Base-by-base conservation (phyloP, 2,888 invertebrate genomes). In the Latrodectus elegans region DNA sequence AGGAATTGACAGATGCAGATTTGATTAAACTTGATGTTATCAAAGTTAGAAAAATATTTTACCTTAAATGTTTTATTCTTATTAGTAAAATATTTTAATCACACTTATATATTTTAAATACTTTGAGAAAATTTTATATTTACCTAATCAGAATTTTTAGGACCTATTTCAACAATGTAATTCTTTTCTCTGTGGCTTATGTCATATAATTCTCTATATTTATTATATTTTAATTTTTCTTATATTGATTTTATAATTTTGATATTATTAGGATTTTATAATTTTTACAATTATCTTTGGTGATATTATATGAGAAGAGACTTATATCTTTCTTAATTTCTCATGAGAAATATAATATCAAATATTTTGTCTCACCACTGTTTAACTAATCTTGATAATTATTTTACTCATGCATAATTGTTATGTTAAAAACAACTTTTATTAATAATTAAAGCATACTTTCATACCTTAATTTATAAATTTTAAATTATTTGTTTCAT, bases 1-100 rank as follows among this genome's bases (percentile, higher is more conserved):
- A 93, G 80, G 95, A 95, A 86, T 93, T 97, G 90, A 96, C 96
- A 91, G 98, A 98, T 92, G 95, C 95, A 91, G 96, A 97, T 92
- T 92, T 98, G 80, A 95, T 96, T 11, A 96, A 97, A 93, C 94
- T 95, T 53, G 97, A 98, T 93, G 93, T 97, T 8, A 94, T 97
- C 65, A 90, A 91, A 90, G 92, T 92, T 87, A 51, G 74, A 26
- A 65, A 60, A 12, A 60, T 15, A 11, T 60, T 60, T n/a, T 60
- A 8, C 38, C 67, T 17, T 64, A 64, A 11, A 12, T 74, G 70
- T n/a, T n/a, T n/a, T n/a, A n/a, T n/a, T n/a, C n/a, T n/a, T n/a
- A n/a, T n/a, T n/a, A n/a, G n/a, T n/a, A n/a, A n/a, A n/a, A n/a
- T n/a, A n/a, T n/a, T n/a, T n/a, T n/a, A n/a, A n/a, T n/a, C n/a